Percentiles rank a stretch among this genome's conserved stretches.
Evolutionary conservation across 2,888 invertebrate genomes (phyloP).

Genomic region (Epirrita christyi): DNA sequence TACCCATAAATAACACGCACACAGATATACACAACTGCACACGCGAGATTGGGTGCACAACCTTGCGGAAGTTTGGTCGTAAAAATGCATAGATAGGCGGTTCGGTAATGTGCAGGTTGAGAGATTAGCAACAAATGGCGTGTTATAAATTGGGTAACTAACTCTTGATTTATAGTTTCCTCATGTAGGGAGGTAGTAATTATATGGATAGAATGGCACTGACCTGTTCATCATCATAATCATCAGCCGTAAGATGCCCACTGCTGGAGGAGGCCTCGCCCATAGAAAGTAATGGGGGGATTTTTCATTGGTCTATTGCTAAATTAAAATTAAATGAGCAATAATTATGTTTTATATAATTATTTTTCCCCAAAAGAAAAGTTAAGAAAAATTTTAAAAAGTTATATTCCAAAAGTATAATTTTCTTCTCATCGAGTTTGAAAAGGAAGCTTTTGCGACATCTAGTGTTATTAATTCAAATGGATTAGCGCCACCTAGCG

Average conservation of each 20-base stretch:
- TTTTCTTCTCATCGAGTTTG: not conserved
- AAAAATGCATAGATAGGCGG: slow-evolving; percentile 31
- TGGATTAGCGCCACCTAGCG: slow-evolving; percentile 16
- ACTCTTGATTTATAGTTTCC: not conserved
- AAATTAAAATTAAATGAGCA: no score
- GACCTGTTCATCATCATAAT: no score
- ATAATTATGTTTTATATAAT: no score
- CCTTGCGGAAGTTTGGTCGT: slow-evolving; percentile 30
- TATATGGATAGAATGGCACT: no score
- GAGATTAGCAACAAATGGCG: slow-evolving; percentile 26
- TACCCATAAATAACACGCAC: slow-evolving; percentile 11
- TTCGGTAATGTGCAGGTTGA: slow-evolving; percentile 23
- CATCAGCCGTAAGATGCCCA: no score
- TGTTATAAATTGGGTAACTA: slow-evolving; percentile 13
- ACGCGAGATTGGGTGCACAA: slow-evolving; percentile 35
- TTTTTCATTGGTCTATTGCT: no score
- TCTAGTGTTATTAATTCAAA: slow-evolving; percentile 1
- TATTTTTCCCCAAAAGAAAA: no score
- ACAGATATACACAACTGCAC: slow-evolving; percentile 22
- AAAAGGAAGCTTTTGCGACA: slow-evolving; percentile 3
- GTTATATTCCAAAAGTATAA: no score
- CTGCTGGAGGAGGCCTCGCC: no score
- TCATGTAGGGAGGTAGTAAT: not conserved
- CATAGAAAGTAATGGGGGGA: no score
- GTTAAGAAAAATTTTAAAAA: no score